Percentiles rank a stretch among this genome's conserved stretches.
Evolutionary conservation across 2,113 vertebrate species (phyloP).

Genomic region (Orcinus orca): DNA sequence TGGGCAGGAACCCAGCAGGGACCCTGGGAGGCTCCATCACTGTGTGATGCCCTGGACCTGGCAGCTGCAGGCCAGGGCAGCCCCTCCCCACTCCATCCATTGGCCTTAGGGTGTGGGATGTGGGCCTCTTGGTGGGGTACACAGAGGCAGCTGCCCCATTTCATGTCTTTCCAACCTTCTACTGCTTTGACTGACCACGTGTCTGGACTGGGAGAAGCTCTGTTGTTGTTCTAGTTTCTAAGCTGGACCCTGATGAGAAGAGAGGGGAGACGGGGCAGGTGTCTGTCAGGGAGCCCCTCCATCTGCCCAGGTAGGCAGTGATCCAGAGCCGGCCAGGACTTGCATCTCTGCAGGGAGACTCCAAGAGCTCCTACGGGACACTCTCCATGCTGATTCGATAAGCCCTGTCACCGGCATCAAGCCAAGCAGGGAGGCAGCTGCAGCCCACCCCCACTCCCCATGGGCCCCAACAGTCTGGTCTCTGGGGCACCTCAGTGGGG

Average conservation of each 20-base stretch:
- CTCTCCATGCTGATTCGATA: too few species aligned
- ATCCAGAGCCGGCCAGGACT: neutral
- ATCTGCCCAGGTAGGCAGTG: neutral
- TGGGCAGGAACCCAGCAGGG: neutral
- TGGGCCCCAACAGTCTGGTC: neutral
- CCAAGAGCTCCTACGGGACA: neutral
- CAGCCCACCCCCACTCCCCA: fast-evolving
- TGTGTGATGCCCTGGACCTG: neutral
- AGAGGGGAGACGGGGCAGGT: neutral
- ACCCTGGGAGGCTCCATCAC: neutral
- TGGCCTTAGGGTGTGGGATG: neutral
- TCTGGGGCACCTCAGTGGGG: too few species aligned
- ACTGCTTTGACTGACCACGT: neutral
- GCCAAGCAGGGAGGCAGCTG: too few species aligned
- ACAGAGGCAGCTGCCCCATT: neutral
- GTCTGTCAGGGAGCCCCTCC: neutral
- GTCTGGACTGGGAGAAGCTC: neutral
- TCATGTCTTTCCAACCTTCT: neutral
- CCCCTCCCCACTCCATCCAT: neutral
- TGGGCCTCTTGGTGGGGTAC: too few species aligned
- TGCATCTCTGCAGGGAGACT: neutral
- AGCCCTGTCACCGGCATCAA: neutral
- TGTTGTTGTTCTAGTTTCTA: neutral
- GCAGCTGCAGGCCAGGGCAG: neutral
- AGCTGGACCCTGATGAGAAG: neutral